A percentile compares a stretch with the other conserved stretches of the same genome.
Evolutionary conservation across 2,113 vertebrate genomes (phyloP).

Genomic region (Syrmaticus mikado): DNA sequence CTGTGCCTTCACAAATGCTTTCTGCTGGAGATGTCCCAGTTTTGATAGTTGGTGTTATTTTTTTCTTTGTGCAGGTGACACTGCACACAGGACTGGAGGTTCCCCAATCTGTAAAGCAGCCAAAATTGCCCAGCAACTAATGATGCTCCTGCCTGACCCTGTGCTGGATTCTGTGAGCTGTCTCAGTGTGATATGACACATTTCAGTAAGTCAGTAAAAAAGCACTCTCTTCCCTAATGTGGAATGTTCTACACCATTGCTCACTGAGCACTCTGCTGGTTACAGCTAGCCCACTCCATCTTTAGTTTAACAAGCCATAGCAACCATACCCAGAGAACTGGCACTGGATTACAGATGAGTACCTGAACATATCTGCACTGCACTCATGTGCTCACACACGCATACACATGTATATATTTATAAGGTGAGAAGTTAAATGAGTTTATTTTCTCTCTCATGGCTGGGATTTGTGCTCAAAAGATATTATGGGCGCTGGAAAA

Average conservation of each 20-base stretch:
- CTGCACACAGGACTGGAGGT: conserved; percentile 92
- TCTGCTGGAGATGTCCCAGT: background rate
- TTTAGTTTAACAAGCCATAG: conserved; percentile 23
- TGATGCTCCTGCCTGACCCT: background rate
- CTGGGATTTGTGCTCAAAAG: conserved; percentile 14
- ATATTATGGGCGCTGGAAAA: background rate
- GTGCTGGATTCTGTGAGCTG: conserved; percentile 57
- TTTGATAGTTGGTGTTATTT: background rate
- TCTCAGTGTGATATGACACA: conserved; percentile 38
- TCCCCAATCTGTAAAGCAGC: conserved; percentile 83
- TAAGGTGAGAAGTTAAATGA: background rate
- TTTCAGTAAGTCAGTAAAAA: conserved; percentile 27
- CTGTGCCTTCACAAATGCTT: background rate
- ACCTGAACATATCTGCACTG: background rate
- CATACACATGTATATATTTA: background rate
- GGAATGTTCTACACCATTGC: background rate
- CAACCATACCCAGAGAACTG: conserved; percentile 13
- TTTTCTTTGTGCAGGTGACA: conserved; percentile 86
- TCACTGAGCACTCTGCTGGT: background rate
- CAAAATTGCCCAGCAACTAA: conserved; percentile 78
- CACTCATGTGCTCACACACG: background rate
- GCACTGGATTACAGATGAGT: background rate
- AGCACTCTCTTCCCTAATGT: conserved; percentile 11
- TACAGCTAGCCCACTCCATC: conserved; percentile 6
- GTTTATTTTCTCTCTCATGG: conserved; percentile 3